phyloP scores from a whole-genome alignment of 2,888 invertebrate genomes.

The Tipula vernalis region DNA sequence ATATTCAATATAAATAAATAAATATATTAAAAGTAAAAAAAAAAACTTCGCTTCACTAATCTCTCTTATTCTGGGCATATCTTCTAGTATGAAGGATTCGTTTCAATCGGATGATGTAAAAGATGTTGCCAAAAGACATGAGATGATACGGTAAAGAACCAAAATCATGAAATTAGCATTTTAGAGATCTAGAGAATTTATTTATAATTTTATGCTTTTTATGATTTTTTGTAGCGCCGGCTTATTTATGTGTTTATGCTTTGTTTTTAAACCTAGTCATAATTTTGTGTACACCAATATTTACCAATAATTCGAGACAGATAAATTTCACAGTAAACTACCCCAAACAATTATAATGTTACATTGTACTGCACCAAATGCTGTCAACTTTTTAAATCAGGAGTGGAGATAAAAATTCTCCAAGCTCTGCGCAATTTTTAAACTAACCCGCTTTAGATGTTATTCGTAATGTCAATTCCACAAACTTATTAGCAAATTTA shows the following conservation, averaged over 20 bases:
- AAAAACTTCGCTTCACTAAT: background rate
- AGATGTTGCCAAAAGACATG: conserved; percentile 40
- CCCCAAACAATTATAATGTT: background rate
- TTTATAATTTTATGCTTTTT: background rate
- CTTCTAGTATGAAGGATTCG: background rate
- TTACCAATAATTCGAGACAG: background rate
- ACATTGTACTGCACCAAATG: background rate
- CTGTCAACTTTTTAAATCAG: background rate
- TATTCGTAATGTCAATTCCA: background rate
- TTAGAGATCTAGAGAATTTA: background rate
- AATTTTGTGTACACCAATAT: background rate
- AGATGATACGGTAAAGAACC: conserved; percentile 36
- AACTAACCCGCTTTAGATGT: background rate
- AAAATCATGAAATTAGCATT: background rate
- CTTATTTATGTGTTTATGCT: background rate
- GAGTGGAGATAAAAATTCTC: background rate
- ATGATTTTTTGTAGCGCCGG: background rate
- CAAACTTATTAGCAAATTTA: background rate
- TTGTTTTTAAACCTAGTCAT: background rate
- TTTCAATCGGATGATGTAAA: conserved; percentile 34
- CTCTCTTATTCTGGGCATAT: conserved; percentile 13
- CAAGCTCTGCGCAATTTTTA: background rate
- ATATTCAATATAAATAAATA: no score
- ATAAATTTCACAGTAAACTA: background rate
- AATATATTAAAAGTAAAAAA: no score